phyloP scores from a whole-genome alignment of 2,113 vertebrate species.

The Corvus cornix region DNA sequence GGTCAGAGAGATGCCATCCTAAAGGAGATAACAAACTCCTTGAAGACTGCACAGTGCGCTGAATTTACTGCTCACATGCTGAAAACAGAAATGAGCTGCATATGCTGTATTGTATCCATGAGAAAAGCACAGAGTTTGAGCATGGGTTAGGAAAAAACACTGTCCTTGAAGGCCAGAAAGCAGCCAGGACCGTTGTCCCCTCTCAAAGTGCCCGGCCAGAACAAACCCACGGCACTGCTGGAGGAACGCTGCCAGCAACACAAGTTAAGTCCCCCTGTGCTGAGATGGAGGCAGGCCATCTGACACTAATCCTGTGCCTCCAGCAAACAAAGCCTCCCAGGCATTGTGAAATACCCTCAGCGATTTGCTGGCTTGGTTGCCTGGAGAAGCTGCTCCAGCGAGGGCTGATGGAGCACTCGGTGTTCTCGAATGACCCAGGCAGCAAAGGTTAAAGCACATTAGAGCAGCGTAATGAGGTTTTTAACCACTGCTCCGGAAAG shows the following conservation, averaged over 20 bases:
- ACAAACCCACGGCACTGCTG: accelerated
- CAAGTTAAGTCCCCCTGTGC: neutral
- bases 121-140: neutral
- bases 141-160: neutral
- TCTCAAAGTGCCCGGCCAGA: neutral
- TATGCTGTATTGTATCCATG: neutral
- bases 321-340: neutral
- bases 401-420: neutral
- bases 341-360: neutral
- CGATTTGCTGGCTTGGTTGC: neutral
- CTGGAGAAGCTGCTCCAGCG: neutral
- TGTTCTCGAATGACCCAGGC: neutral
- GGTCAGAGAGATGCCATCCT: neutral
- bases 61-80: neutral
- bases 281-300: neutral
- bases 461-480: neutral
- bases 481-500: conserved; percentile 8
- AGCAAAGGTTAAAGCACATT: conserved; percentile 15
- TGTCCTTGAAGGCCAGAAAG: neutral
- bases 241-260: neutral
- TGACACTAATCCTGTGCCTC: conserved; percentile 10
- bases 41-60: neutral
- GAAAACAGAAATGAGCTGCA: neutral
- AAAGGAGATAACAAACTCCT: neutral
- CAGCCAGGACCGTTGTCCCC: neutral